These are phyloP conservation scores for Tetraneura akinire DNA, from an alignment of 1,140 invertebrate genomes.

Conservation along the genomic window DNA sequence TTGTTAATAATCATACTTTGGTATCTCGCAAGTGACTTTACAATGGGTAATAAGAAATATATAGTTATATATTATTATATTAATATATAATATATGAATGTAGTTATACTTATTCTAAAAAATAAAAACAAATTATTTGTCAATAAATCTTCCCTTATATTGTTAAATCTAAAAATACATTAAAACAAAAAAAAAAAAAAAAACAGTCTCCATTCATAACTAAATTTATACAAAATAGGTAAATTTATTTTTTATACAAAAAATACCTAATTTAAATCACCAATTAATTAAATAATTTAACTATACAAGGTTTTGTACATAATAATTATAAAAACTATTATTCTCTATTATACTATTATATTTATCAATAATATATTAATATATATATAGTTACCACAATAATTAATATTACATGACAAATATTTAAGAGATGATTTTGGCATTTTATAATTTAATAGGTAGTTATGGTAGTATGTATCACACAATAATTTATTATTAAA, in stretches of 20 bases:
- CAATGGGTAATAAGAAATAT: no score
- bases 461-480: no score
- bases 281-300: slow-evolving; percentile 32
- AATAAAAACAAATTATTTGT: neutral
- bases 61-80: no score
- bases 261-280: slow-evolving; percentile 47
- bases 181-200: slow-evolving; percentile 50
- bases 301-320: slow-evolving; percentile 45
- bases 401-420: slow-evolving; percentile 7
- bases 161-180: slow-evolving; percentile 44
- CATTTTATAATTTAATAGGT: slow-evolving; percentile 23
- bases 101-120: neutral
- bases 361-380: neutral
- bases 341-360: slow-evolving; percentile 1
- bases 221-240: slow-evolving; percentile 40
- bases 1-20: no score
- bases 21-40: no score
- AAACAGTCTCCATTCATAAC: slow-evolving; percentile 51
- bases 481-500: neutral
- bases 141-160: slow-evolving; percentile 36
- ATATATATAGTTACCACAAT: slow-evolving; percentile 40
- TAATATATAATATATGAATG: no score
- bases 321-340: slow-evolving; percentile 31
- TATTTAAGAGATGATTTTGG: slow-evolving; percentile 32
- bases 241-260: neutral